These are phyloP conservation scores for Chymomyza fuscimana DNA, from an alignment of 2,888 invertebrate genomes.

Conservation along the genomic window DNA sequence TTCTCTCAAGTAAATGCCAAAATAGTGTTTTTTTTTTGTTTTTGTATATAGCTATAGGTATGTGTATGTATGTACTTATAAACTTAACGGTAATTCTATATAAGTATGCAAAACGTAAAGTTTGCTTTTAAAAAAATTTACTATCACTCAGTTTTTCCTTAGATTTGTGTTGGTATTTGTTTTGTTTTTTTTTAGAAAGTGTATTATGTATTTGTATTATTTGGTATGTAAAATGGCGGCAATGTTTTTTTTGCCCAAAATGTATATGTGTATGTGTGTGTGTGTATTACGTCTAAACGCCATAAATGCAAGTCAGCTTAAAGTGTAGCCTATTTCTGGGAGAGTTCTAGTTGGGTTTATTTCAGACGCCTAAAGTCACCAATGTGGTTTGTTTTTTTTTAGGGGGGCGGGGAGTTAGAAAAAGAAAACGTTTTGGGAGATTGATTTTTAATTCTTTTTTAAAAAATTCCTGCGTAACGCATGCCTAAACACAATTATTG, in stretches of 20 bases:
- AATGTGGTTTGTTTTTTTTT: conserved; percentile 18
- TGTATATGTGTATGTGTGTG: conserved; percentile 25
- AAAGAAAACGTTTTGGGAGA: neutral
- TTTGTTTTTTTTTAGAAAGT: conserved; percentile 23
- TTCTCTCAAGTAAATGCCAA: conserved; percentile 73
- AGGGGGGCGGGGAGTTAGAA: neutral
- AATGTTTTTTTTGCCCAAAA: conserved; percentile 29
- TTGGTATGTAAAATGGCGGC: conserved; percentile 72
- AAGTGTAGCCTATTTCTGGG: neutral
- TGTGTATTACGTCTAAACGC: conserved; percentile 24
- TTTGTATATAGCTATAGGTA: conserved; percentile 12
- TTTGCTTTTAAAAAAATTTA: conserved; percentile 49
- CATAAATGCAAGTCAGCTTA: conserved; percentile 29
- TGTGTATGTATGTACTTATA: conserved; percentile 32
- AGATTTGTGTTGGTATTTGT: conserved; percentile 7
- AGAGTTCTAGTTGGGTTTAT: conserved; percentile 4
- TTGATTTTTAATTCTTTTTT: neutral
- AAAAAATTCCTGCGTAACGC: neutral
- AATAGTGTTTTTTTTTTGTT: conserved; percentile 29
- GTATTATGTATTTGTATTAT: conserved; percentile 45
- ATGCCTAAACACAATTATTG: neutral
- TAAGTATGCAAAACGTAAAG: conserved; percentile 57
- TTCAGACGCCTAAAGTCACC: conserved; percentile 60
- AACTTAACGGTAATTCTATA: conserved; percentile 60
- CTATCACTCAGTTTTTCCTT: conserved; percentile 54